These are phyloP conservation scores for Crambe crambe DNA, from an alignment of 37 sponge, comb jelly and placozoan genomes.

Conservation along the genomic window DNA sequence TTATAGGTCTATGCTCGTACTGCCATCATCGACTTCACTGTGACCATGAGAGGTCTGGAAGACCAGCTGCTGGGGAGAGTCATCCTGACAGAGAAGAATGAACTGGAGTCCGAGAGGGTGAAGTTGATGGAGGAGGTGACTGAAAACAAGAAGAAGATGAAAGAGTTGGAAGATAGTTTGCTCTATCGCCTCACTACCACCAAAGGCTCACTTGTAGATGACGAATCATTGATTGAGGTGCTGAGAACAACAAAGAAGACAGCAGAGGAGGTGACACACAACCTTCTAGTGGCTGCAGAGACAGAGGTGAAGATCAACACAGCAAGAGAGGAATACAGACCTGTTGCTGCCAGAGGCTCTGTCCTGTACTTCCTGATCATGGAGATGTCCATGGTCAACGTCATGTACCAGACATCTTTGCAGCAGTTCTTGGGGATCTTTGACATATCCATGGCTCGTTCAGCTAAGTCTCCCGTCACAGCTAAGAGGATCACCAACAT, in stretches of 20 bases:
- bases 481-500: constrained; percentile 92
- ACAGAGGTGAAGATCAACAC: constrained; percentile 96
- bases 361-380: constrained; percentile 98
- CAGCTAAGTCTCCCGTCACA: constrained; percentile 91
- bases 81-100: constrained; percentile 96
- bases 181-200: constrained; percentile 95
- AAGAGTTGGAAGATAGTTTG: constrained; percentile 97
- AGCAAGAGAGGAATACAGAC: constrained; percentile 97
- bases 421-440: constrained; percentile 96
- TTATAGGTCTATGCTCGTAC: constrained; percentile 85
- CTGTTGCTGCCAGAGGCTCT: constrained; percentile 97
- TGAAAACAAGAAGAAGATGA: constrained; percentile 94
- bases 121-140: constrained; percentile 97
- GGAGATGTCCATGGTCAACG: constrained; percentile 99
- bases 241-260: constrained; percentile 92
- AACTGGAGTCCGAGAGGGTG: constrained; percentile 94
- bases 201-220: constrained; percentile 98
- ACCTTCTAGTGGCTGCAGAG: constrained; percentile 91
- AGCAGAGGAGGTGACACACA: constrained; percentile 94
- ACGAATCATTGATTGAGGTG: constrained; percentile 95
- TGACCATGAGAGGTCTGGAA: constrained; percentile 97
- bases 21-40: constrained; percentile 98
- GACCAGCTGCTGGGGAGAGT: constrained; percentile 98
- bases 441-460: constrained; percentile 93
- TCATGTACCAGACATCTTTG: constrained; percentile 99